A percentile compares a stretch with the other conserved stretches of the same genome.
phyloP scores from a whole-genome alignment of 2,797 vertebrate species.

The Botia kubotai region DNA sequence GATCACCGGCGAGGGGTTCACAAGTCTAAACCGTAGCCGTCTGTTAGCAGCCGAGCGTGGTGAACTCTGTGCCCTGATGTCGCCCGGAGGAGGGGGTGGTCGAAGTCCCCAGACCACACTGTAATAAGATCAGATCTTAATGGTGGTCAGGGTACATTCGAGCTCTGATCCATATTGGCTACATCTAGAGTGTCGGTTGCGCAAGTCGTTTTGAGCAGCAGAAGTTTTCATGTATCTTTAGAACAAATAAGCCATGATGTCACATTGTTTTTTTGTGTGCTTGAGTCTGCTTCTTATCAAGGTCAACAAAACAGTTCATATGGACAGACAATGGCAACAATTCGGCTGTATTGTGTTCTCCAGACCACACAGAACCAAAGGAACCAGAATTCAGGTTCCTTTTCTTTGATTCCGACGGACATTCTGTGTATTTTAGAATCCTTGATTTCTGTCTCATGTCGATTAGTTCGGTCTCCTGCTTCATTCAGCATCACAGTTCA shows the following conservation, averaged over 20 bases:
- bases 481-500: background rate
- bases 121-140: conserved; percentile 69
- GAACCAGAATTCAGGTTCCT: conserved; percentile 1
- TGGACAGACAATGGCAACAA: background rate
- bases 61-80: conserved; percentile 53
- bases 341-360: background rate
- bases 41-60: conserved; percentile 51
- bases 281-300: conserved; percentile 6
- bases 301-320: conserved; percentile 20
- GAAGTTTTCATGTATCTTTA: conserved; percentile 68
- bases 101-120: conserved; percentile 60
- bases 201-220: conserved; percentile 51
- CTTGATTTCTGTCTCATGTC: conserved; percentile 5
- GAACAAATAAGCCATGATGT: conserved; percentile 77
- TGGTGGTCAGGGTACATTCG: conserved; percentile 64
- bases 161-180: conserved; percentile 56
- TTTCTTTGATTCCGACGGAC: background rate
- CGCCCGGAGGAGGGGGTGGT: conserved; percentile 25
- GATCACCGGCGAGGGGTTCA: conserved; percentile 37
- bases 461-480: background rate
- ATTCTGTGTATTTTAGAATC: conserved; percentile 15
- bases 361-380: conserved; percentile 16
- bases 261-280: conserved; percentile 70
- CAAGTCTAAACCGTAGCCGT: conserved; percentile 38
- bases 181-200: conserved; percentile 55